Conservation (phyloP, 2,113 vertebrate genomes). For the Mobula hypostoma region DNA sequence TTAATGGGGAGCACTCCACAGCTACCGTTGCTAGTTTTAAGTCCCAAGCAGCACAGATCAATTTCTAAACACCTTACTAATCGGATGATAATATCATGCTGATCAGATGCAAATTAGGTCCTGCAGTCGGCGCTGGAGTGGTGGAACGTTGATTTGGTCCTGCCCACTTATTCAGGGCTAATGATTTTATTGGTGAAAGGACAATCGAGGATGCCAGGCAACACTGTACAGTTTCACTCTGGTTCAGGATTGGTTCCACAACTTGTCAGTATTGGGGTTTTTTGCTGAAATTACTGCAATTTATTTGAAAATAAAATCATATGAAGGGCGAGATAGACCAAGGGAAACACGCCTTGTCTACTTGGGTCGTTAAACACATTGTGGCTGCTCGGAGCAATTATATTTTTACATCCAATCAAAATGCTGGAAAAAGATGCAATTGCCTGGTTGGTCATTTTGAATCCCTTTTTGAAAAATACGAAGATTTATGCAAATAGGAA, state of each 20-base stretch:
- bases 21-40: background rate
- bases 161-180: background rate
- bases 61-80: constrained; percentile 19
- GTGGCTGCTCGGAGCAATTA: background rate
- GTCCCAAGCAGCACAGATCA: background rate
- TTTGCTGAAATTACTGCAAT: background rate
- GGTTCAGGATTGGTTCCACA: background rate
- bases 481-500: background rate
- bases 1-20: too few species aligned
- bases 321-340: background rate
- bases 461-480: background rate
- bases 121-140: background rate
- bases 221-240: background rate
- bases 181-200: background rate
- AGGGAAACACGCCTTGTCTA: background rate
- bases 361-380: background rate
- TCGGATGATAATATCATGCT: background rate
- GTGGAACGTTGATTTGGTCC: background rate
- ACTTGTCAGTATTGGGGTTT: background rate
- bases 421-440: background rate
- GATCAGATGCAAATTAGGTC: background rate
- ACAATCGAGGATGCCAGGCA: background rate
- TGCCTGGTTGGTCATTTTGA: constrained; percentile 32
- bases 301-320: background rate
- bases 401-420: background rate